Conservation (phyloP, 2,113 vertebrate genomes). For the Taurulus bubalis region DNA sequence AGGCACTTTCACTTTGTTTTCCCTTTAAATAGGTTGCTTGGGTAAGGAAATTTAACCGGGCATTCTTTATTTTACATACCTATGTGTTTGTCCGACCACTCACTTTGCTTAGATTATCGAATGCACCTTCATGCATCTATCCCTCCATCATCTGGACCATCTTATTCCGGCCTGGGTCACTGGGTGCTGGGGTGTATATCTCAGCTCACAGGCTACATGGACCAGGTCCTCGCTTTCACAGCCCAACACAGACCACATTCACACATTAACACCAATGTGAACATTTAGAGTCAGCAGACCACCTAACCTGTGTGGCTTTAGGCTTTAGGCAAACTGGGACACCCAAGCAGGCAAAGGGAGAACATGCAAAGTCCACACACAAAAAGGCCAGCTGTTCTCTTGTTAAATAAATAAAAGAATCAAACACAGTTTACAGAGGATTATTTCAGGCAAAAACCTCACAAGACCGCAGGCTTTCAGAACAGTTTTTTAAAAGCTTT, state of each 20-base stretch:
- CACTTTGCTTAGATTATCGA: no score
- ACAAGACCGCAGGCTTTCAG: constrained; percentile 12
- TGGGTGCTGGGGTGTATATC: no score
- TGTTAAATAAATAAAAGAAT: neutral
- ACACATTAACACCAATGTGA: neutral
- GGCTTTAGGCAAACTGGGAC: neutral
- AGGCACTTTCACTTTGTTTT: no score
- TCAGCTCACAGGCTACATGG: neutral
- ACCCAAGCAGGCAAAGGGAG: neutral
- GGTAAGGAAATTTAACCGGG: no score
- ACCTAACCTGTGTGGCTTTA: neutral
- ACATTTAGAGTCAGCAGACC: neutral
- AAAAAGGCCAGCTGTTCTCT: constrained; percentile 21
- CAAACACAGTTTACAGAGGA: neutral
- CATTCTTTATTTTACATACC: no score
- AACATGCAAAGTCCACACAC: neutral
- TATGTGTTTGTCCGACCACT: no score
- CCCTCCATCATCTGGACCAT: neutral
- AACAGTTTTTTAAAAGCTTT: constrained; percentile 14
- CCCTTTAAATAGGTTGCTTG: neutral
- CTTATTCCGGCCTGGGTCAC: no score
- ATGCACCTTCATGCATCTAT: no score
- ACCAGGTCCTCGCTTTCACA: neutral
- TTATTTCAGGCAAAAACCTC: neutral
- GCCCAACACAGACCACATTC: neutral